Evolutionary conservation across 2,888 invertebrate genomes (phyloP).

Genomic region (Blomia tropicalis): DNA sequence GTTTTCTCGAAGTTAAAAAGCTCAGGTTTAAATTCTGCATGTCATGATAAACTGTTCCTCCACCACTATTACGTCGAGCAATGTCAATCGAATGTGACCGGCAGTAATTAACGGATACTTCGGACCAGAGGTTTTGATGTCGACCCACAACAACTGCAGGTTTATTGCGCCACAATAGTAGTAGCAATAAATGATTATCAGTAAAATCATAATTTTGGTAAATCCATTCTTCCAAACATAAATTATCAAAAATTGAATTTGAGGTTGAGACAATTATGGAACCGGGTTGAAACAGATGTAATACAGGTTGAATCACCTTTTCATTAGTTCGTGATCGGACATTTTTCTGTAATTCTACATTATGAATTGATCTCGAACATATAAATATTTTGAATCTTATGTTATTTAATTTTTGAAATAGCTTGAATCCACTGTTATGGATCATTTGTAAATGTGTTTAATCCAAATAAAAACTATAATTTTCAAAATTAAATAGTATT

Average conservation of each 20-base stretch:
- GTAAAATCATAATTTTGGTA: constrained; percentile 39
- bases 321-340: not conserved
- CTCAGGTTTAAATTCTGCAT: constrained; percentile 78
- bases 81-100: constrained; percentile 51
- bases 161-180: constrained; percentile 80
- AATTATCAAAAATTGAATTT: constrained; percentile 71
- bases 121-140: constrained; percentile 91
- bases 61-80: constrained; percentile 79
- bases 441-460: too few species aligned
- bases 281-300: not conserved
- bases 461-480: too few species aligned
- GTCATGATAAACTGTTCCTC: constrained; percentile 94
- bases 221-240: constrained; percentile 91
- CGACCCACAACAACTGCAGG: constrained; percentile 90
- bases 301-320: not conserved
- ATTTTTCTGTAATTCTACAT: too few species aligned
- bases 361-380: too few species aligned
- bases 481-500: too few species aligned
- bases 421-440: too few species aligned
- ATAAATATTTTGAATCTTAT: too few species aligned
- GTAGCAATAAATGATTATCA: constrained; percentile 37
- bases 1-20: constrained; percentile 65
- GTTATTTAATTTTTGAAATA: too few species aligned
- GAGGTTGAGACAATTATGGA: constrained; percentile 79
- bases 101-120: constrained; percentile 59